These are phyloP conservation scores for Andrena minutula DNA, from an alignment of 2,888 invertebrate genomes.

Conservation along the genomic window DNA sequence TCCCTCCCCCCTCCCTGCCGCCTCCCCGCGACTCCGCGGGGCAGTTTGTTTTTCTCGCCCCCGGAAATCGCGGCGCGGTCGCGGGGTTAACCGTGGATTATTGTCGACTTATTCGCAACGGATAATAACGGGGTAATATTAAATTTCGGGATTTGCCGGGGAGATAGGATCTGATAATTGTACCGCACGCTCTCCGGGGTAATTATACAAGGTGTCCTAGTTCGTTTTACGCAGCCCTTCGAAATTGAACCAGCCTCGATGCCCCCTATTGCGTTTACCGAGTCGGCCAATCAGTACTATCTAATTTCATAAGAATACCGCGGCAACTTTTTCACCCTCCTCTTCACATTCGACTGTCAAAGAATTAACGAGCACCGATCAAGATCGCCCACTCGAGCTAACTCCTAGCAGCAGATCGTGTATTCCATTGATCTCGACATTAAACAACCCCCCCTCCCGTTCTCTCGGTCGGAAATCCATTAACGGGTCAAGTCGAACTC, in stretches of 20 bases:
- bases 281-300: too few species aligned
- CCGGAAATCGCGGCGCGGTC: too few species aligned
- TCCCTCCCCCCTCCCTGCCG: neutral
- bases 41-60: too few species aligned
- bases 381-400: too few species aligned
- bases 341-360: too few species aligned
- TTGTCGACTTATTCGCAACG: neutral
- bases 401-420: neutral
- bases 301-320: too few species aligned
- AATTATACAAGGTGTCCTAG: slow-evolving; percentile 10
- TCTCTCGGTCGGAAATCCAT: neutral
- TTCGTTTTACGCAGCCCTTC: neutral
- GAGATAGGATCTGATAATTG: slow-evolving; percentile 26
- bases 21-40: too few species aligned
- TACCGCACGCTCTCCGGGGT: slow-evolving; percentile 14
- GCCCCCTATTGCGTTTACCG: neutral
- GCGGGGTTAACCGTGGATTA: neutral
- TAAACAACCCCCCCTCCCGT: neutral
- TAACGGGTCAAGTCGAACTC: slow-evolving; percentile 18
- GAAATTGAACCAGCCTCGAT: slow-evolving; percentile 10
- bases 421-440: neutral
- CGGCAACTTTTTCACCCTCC: too few species aligned
- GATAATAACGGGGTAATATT: slow-evolving; percentile 20
- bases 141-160: slow-evolving; percentile 16
- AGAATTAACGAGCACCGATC: too few species aligned